These are phyloP conservation scores for Mastomys coucha DNA, from an alignment of 2,113 vertebrate genomes.

Conservation along the genomic window DNA sequence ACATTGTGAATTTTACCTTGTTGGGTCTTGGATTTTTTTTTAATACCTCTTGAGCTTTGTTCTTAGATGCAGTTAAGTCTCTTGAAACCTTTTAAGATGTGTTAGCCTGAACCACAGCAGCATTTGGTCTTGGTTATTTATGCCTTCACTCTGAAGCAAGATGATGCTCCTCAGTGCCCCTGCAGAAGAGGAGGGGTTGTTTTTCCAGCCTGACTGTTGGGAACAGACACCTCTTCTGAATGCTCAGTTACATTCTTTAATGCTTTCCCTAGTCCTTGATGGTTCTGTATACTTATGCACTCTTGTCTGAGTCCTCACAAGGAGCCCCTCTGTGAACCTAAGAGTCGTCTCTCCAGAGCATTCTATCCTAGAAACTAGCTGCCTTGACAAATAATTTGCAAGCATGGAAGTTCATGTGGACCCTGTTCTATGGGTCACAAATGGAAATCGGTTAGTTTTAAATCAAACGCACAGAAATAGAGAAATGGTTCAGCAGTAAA, in stretches of 20 bases:
- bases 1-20: conserved; percentile 53
- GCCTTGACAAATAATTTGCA: background rate
- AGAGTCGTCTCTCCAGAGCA: background rate
- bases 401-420: background rate
- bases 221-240: background rate
- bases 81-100: conserved; percentile 54
- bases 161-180: background rate
- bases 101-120: background rate
- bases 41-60: conserved; percentile 54
- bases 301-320: background rate
- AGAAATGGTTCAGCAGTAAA: background rate
- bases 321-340: background rate
- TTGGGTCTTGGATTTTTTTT: conserved; percentile 42
- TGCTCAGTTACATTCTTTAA: background rate
- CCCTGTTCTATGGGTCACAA: background rate
- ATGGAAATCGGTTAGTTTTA: conserved; percentile 46
- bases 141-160: background rate
- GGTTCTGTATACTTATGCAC: background rate
- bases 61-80: conserved; percentile 48
- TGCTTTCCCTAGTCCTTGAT: background rate
- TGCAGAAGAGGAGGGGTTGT: background rate
- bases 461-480: background rate
- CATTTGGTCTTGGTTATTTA: conserved; percentile 41
- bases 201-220: background rate
- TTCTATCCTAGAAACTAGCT: background rate